Percentiles rank a stretch among this genome's conserved stretches.
Evolutionary conservation across 2,888 invertebrate species (phyloP).

Genomic region (Lasioglossum villosulum): DNA sequence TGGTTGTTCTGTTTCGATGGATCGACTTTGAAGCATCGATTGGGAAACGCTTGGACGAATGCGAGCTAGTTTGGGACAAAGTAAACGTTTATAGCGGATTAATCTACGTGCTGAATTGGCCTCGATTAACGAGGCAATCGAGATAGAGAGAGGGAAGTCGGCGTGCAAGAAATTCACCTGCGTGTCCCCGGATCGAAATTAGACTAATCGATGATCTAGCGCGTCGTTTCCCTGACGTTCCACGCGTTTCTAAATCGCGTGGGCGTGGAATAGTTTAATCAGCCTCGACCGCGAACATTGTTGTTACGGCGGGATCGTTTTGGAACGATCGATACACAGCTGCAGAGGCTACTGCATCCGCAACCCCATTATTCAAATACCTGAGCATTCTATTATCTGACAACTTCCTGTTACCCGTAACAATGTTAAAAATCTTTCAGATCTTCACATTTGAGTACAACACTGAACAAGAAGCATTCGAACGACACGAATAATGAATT

Average conservation of each 20-base stretch:
- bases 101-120: conserved; percentile 35
- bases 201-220: conserved; percentile 47
- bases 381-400: not conserved
- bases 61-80: conserved; percentile 6
- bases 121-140: conserved; percentile 33
- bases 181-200: conserved; percentile 61
- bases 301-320: not conserved
- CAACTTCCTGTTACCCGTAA: not conserved
- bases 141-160: conserved; percentile 38
- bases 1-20: not conserved
- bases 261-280: conserved; percentile 14
- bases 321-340: not conserved
- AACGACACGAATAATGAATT: no score
- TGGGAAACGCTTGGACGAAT: not conserved
- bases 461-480: no score
- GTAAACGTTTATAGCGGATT: conserved; percentile 32
- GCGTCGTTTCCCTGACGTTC: conserved; percentile 31
- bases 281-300: not conserved
- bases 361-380: not conserved
- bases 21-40: not conserved
- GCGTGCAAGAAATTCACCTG: conserved; percentile 55
- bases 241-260: conserved; percentile 4
- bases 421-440: not conserved
- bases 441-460: not conserved
- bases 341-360: not conserved